Base-by-base conservation (phyloP, 1,140 invertebrate species). In the Babylonia areolata region DNA sequence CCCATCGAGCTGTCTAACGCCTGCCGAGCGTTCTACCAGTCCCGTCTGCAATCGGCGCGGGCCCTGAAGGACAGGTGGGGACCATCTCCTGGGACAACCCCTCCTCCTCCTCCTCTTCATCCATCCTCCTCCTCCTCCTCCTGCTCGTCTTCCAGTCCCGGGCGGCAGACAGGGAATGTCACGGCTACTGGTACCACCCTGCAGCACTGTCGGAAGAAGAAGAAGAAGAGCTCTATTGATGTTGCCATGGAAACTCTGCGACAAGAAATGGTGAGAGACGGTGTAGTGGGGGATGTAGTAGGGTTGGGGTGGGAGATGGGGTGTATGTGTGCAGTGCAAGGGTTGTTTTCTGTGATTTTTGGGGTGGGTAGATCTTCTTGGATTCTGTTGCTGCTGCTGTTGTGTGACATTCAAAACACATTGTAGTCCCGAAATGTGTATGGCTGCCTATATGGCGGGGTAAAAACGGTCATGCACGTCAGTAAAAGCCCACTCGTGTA, bases 1-100 rank as follows among this genome's bases (percentile, higher is more conserved):
- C 85, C 85, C 39, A 91, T 91, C 35, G 90, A 91, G 31, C 84
- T 91, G 79, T 90, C 87, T n/a, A 91, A 91, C 83, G 86, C 89
- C 3, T 91, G 90, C 69, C 87, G 90, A 81, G 84, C 88, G 39
- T 90, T 91, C 64, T 91, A 91, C 84, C 88, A 88, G 75, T 46
- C 87, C 6, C 85, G 90, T 31, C 85, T 89, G 54, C 40, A 88
- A 58, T 86, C 84, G 23, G 88, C 90, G 6, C 87, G 87, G 42
- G 86, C 40, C 17, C 77, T 90, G 17, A 90, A 85, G 83, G 86
- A 90, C 46, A 83, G 85, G 71, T 88, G 89, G 84, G 85, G 81
- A 20, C 58, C 39, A 12, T 77, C n/a, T n/a, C n/a, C n/a, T n/a
- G n/a, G n/a, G n/a, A n/a, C n/a, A n/a, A n/a, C n/a, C n/a, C 75